These are phyloP conservation scores for Pyrrhosoma nymphula DNA, from an alignment of 2,888 invertebrate species.

Conservation along the genomic window DNA sequence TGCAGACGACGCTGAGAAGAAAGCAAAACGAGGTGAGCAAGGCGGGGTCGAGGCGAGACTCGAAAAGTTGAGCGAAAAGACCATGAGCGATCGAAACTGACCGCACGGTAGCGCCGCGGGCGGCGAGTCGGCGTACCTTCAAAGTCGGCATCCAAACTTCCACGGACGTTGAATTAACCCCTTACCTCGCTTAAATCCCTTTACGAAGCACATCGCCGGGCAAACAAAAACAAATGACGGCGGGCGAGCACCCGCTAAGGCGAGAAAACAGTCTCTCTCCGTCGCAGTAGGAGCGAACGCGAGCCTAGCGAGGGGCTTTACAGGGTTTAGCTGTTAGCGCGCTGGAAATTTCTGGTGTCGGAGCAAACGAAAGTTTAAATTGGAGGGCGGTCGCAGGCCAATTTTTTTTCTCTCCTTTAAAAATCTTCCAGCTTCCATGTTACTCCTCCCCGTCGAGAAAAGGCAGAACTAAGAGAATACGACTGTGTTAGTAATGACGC, in stretches of 20 bases:
- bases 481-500: not conserved
- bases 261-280: constrained; percentile 55
- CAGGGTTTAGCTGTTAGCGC: constrained; percentile 15
- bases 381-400: not conserved
- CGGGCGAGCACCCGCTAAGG: not conserved
- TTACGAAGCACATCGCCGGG: constrained; percentile 23
- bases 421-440: not conserved
- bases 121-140: constrained; percentile 38
- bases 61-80: constrained; percentile 3
- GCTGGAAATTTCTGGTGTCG: constrained; percentile 5
- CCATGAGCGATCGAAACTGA: constrained; percentile 56
- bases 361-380: constrained; percentile 33
- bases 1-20: too few relatives aligned
- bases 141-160: constrained; percentile 29
- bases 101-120: constrained; percentile 32
- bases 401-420: not conserved
- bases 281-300: not conserved
- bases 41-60: not conserved
- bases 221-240: constrained; percentile 64
- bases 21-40: too few relatives aligned
- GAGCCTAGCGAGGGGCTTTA: not conserved
- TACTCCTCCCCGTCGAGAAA: not conserved
- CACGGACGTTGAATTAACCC: not conserved
- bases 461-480: not conserved
- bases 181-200: not conserved